Base-by-base conservation (phyloP, 2,888 invertebrate species). In the Heterodera filipjevi region DNA sequence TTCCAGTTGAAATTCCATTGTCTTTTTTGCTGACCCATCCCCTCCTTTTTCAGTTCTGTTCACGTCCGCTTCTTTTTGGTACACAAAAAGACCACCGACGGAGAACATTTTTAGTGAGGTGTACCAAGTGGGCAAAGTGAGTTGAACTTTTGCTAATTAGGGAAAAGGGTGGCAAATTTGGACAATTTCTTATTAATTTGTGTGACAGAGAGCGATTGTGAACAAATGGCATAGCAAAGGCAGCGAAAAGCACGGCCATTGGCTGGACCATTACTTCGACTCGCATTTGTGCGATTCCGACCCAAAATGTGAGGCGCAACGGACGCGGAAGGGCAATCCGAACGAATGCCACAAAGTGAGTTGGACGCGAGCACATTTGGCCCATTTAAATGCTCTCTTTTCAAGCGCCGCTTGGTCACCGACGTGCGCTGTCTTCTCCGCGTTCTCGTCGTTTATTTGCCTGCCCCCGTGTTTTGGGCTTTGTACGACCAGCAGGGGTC, bases 401-500 rank as follows among this genome's bases (percentile, higher is more conserved):
- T 19, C 86, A 72, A 82, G 76, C 79, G 76, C 27, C 79, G 81
- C 66, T 86, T 87, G 77, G 82, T 88, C 59, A 84, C 86, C 22
- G 88, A 88, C 53, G 82, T 87, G 66, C 82, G 84, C 35, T 80
- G 83, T 2, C 82, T 88, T 32, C 81, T 87, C 49, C 82, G 86
- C 27, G 78, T 88, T 5, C 78, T 87, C 30, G 82, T 88, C 77
- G 87, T 88, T 86, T 86, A 86, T 81, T 77, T 89, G 16, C 89
- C 89, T 33, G 90, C 96, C 39, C 97, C 98, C 0, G 92, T 98
- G n/a, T 99, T 97, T 90, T 98, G 96, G 96, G 95, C 97, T 0
- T 92, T 98, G 0, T 97, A 94, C 90, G 97, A 98, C 90, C 98
- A 98, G 90, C 95, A 95, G 92, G 95, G 94, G 32, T 95, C 95